Evolutionary conservation across 1,140 invertebrate species (phyloP).

Genomic region (Adelges cooleyi): DNA sequence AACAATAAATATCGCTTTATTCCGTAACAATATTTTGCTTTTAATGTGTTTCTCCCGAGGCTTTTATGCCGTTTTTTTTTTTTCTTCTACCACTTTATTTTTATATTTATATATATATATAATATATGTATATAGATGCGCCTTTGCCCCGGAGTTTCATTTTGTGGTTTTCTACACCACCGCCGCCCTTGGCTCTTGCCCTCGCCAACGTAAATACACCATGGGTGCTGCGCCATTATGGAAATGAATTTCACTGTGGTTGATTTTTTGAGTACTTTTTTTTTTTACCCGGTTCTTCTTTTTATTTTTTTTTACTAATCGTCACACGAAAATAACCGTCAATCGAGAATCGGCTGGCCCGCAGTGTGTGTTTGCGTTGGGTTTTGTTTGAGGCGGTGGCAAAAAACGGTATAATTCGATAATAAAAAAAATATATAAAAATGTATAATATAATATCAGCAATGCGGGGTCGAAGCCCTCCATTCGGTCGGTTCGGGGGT

Average conservation of each 20-base stretch:
- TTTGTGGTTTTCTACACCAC: not conserved
- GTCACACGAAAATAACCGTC: not conserved
- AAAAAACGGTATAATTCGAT: no score
- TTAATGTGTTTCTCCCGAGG: conserved; percentile 20
- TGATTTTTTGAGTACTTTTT: not conserved
- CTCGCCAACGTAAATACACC: not conserved
- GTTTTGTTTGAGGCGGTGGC: no score
- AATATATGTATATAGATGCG: no score
- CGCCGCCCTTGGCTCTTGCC: no score
- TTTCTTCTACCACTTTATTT: not conserved
- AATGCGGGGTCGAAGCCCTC: no score
- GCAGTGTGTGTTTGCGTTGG: no score
- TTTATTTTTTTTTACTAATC: not conserved
- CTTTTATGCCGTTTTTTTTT: conserved; percentile 20
- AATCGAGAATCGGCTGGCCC: no score
- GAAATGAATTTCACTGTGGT: not conserved
- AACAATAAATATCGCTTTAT: conserved; percentile 19
- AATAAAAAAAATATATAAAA: no score
- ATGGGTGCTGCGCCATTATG: not conserved
- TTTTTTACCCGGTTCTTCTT: not conserved
- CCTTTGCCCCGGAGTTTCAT: not conserved
- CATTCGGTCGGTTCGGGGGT: no score
- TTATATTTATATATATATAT: not conserved
- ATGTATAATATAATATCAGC: no score
- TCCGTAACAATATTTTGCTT: conserved; percentile 3